Evolutionary conservation across 2,888 invertebrate species (phyloP).

Genomic region (Cacoxenus indagator): DNA sequence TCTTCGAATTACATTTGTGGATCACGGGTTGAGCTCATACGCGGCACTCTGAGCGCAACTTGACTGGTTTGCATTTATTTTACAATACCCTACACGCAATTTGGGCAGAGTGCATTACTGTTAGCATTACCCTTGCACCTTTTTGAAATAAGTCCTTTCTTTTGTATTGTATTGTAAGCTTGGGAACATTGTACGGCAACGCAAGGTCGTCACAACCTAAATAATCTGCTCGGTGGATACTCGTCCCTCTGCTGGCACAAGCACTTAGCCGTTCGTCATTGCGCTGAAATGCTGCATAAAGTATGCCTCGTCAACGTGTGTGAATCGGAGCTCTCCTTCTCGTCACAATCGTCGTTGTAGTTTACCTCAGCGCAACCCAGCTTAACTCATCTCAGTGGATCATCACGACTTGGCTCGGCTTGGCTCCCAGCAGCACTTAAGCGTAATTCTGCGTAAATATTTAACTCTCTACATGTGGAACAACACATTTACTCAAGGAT

Average conservation of each 20-base stretch:
- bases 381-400: neutral
- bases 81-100: too few relatives aligned
- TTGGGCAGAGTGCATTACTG: too few relatives aligned
- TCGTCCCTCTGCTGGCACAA: too few relatives aligned
- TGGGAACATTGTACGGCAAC: too few relatives aligned
- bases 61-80: too few relatives aligned
- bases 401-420: too few relatives aligned
- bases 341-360: neutral
- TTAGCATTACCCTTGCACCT: neutral
- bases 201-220: too few relatives aligned
- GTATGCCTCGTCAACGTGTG: neutral
- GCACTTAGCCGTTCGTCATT: neutral
- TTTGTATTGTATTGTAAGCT: too few relatives aligned
- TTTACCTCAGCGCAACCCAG: neutral
- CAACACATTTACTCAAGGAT: neutral
- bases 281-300: neutral
- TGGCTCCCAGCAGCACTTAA: neutral
- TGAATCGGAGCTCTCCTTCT: neutral
- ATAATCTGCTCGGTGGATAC: too few relatives aligned
- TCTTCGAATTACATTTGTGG: conserved; percentile 3
- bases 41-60: neutral
- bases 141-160: too few relatives aligned
- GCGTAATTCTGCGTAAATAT: conserved; percentile 1
- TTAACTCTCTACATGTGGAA: neutral
- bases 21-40: neutral